phyloP scores from a whole-genome alignment of 2,888 invertebrate genomes.

The Mactromeris polynyma region DNA sequence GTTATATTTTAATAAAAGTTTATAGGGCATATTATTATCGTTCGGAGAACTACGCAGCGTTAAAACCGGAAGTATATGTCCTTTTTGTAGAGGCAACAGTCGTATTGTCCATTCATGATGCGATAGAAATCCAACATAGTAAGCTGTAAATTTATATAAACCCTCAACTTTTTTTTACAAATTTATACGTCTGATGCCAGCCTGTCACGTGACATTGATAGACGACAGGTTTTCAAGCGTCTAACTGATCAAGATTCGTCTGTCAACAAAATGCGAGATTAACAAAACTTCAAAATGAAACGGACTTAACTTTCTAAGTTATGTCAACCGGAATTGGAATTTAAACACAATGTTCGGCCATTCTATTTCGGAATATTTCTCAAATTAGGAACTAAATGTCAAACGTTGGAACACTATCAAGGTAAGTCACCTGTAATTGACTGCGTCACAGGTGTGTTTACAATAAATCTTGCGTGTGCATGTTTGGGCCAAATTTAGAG shows the following conservation, averaged over 20 bases:
- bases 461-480: conserved; percentile 35
- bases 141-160: no score
- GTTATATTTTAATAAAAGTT: no score
- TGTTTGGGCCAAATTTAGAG: conserved; percentile 5
- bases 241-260: background rate
- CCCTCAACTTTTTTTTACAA: background rate
- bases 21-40: no score
- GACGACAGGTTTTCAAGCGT: conserved; percentile 16
- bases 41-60: no score
- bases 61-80: no score
- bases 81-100: no score
- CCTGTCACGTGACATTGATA: conserved; percentile 14
- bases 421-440: conserved; percentile 22
- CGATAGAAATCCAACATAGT: no score
- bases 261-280: conserved; percentile 33
- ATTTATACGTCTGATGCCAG: conserved; percentile 11
- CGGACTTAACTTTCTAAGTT: conserved; percentile 17
- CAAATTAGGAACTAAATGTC: background rate
- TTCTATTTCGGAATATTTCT: conserved; percentile 1
- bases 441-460: conserved; percentile 15
- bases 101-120: no score
- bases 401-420: background rate
- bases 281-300: conserved; percentile 21
- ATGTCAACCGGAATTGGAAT: background rate
- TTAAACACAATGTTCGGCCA: background rate